Conservation (phyloP, 1,140 invertebrate genomes). For the Magallana angulata region DNA sequence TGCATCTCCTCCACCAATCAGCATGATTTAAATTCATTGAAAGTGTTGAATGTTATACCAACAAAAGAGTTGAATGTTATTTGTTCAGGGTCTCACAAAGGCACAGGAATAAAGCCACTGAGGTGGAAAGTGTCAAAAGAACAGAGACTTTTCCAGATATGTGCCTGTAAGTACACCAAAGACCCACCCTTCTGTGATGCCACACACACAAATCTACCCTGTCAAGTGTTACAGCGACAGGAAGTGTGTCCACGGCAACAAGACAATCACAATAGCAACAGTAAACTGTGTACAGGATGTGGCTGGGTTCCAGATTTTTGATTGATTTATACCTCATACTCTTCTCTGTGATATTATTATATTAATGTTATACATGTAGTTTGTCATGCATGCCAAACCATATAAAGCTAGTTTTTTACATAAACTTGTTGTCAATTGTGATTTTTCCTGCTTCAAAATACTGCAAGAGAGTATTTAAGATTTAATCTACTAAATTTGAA, state of each 20-base stretch:
- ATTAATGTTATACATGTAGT: too few relatives aligned
- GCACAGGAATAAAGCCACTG: conserved; percentile 63
- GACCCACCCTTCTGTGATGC: conserved; percentile 69
- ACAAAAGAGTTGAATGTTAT: too few relatives aligned
- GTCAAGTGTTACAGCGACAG: conserved; percentile 58
- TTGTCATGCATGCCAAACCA: too few relatives aligned
- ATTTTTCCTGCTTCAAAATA: too few relatives aligned
- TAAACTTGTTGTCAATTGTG: too few relatives aligned
- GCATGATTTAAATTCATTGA: too few relatives aligned
- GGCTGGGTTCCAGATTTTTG: conserved; percentile 68
- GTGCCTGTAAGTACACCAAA: conserved; percentile 69
- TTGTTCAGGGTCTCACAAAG: conserved; percentile 65
- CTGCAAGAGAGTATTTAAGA: too few relatives aligned
- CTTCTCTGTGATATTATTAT: too few relatives aligned
- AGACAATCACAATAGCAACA: conserved; percentile 45
- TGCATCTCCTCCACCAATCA: background rate
- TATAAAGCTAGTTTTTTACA: too few relatives aligned
- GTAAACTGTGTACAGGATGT: conserved; percentile 65
- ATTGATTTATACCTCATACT: background rate
- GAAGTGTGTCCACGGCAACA: conserved; percentile 56
- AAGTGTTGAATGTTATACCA: too few relatives aligned
- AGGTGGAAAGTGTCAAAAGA: conserved; percentile 63
- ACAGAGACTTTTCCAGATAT: conserved; percentile 62
- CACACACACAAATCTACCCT: conserved; percentile 61
- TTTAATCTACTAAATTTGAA: too few relatives aligned